A percentile compares a stretch with the other conserved stretches of the same genome.
Conservation (phyloP, 1,140 invertebrate genomes). For the Drosophila prosaltans region DNA sequence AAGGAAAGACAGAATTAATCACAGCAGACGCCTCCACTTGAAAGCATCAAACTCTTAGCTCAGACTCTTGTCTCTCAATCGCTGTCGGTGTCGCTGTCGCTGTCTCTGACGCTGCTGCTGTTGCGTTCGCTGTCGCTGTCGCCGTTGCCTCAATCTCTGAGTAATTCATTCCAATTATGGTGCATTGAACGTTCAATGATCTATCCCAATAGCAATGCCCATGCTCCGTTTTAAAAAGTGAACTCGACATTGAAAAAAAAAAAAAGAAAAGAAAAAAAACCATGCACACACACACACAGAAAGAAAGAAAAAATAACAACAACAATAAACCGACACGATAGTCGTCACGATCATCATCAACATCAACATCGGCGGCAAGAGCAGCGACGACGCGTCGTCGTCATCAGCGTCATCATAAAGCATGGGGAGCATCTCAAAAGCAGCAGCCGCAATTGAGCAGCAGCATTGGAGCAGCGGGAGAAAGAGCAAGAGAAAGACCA, state of each 20-base stretch:
- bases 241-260: constrained; percentile 78
- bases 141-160: background rate
- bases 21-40: constrained; percentile 72
- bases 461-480: constrained; percentile 5
- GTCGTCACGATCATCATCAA: background rate
- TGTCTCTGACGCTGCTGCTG: background rate
- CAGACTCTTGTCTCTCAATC: background rate
- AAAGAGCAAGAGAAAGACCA: constrained; percentile 26
- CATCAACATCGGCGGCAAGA: background rate
- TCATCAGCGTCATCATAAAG: background rate
- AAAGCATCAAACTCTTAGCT: constrained; percentile 27
- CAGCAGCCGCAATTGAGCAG: background rate
- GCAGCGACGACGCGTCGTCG: background rate
- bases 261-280: constrained; percentile 32
- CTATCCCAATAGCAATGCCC: constrained; percentile 67
- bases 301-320: constrained; percentile 21
- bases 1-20: constrained; percentile 52
- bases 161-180: constrained; percentile 42
- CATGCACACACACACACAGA: background rate
- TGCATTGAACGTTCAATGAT: constrained; percentile 78
- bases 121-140: background rate
- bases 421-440: constrained; percentile 7
- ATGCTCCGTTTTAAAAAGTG: constrained; percentile 73
- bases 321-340: constrained; percentile 6
- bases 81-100: background rate